phyloP scores from a whole-genome alignment of 2,797 vertebrate species.

The Peromyscus melanophrys region DNA sequence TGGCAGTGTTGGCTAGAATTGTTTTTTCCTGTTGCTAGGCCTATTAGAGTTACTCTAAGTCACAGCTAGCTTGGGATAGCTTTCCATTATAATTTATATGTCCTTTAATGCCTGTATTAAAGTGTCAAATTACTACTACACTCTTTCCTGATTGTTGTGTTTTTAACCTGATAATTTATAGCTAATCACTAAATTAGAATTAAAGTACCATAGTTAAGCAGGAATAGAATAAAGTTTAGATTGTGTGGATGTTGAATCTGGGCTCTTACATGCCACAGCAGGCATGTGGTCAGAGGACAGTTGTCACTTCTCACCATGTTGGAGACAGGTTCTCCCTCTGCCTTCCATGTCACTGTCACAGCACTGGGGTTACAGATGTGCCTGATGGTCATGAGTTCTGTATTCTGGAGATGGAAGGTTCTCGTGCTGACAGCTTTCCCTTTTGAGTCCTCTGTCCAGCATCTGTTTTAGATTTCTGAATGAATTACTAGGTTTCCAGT shows the following conservation, averaged over 20 bases:
- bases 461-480: constrained; percentile 39
- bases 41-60: neutral
- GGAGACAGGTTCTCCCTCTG: neutral
- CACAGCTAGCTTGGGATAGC: neutral
- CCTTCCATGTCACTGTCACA: neutral
- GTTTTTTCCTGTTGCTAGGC: neutral
- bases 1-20: neutral
- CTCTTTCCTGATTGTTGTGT: neutral
- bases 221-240: neutral
- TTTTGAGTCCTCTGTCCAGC: too few species aligned
- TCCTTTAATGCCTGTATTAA: neutral
- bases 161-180: constrained; percentile 46
- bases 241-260: neutral
- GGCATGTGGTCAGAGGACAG: neutral
- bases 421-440: neutral
- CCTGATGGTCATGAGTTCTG: neutral
- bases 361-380: neutral
- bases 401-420: neutral
- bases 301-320: neutral
- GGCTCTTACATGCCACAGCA: neutral
- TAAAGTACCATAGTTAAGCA: constrained; percentile 11
- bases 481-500: neutral
- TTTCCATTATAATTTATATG: neutral
- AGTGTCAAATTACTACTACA: neutral
- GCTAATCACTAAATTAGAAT: constrained; percentile 14